These are phyloP conservation scores for Rhagoletis zephyria DNA, from an alignment of 1,140 invertebrate species.

Conservation along the genomic window DNA sequence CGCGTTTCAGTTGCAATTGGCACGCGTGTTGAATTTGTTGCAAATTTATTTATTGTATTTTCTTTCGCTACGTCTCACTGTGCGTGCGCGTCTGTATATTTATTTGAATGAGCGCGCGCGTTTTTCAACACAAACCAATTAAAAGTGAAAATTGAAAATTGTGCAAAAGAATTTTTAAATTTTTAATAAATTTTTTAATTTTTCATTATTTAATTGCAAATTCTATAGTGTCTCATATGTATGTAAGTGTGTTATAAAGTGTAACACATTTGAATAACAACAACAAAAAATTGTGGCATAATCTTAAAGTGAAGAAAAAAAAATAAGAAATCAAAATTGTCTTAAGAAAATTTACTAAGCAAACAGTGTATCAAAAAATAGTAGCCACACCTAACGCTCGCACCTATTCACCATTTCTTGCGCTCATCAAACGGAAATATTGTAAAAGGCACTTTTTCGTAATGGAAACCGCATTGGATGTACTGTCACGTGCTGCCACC, in stretches of 20 bases:
- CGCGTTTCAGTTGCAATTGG: conserved; percentile 28
- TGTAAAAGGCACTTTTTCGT: conserved; percentile 3
- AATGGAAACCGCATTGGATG: conserved; percentile 89
- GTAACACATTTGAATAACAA: neutral
- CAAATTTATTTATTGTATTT: neutral
- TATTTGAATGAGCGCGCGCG: neutral
- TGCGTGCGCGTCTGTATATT: neutral
- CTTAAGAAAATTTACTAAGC: no score
- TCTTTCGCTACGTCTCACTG: neutral
- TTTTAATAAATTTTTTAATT: neutral
- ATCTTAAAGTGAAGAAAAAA: neutral
- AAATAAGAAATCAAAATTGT: neutral
- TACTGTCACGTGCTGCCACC: conserved; percentile 90
- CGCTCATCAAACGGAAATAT: neutral
- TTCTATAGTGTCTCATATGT: neutral
- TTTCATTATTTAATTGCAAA: neutral
- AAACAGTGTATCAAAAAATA: neutral
- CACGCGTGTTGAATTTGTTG: conserved; percentile 30
- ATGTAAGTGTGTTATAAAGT: conserved; percentile 20
- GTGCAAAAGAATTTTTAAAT: neutral
- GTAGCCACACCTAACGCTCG: neutral
- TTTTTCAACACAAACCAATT: neutral
- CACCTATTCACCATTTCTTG: neutral
- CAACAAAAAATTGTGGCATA: conserved; percentile 28
- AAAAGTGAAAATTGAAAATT: conserved; percentile 35